Percentiles rank a stretch among this genome's conserved stretches.
These are phyloP conservation scores for Echinometra lucunter DNA, from an alignment of 53 echinoderm and acorn worm species.

Conservation along the genomic window DNA sequence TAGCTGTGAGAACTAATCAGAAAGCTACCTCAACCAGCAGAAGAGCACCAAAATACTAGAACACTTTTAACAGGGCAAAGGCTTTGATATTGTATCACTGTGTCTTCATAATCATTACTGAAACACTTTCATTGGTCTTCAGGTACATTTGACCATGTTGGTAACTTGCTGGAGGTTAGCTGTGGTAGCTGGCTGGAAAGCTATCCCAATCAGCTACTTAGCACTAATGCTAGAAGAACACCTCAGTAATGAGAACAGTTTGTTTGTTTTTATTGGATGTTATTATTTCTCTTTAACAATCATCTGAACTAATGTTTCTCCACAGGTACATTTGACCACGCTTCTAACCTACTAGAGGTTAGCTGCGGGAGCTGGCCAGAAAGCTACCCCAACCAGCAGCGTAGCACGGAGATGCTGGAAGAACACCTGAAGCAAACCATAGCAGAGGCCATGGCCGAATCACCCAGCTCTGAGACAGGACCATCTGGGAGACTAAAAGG, in stretches of 20 bases:
- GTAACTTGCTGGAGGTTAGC: slow-evolving; percentile 83
- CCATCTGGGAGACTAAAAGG: slow-evolving; percentile 80
- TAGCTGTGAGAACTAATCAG: slow-evolving; percentile 94
- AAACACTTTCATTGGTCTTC: neutral
- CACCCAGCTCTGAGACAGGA: slow-evolving; percentile 59
- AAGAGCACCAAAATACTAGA: slow-evolving; percentile 83
- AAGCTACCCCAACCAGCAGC: slow-evolving; percentile 74
- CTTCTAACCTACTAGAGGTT: slow-evolving; percentile 84
- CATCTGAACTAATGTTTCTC: neutral
- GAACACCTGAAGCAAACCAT: slow-evolving; percentile 94
- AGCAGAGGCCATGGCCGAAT: slow-evolving; percentile 97
- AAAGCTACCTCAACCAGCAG: slow-evolving; percentile 75
- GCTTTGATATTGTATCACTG: neutral
- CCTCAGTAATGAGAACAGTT: slow-evolving; percentile 75
- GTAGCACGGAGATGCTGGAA: slow-evolving; percentile 86
- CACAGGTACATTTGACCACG: slow-evolving; percentile 75
- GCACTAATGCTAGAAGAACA: slow-evolving; percentile 88
- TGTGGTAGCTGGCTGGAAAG: slow-evolving; percentile 90
- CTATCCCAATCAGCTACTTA: slow-evolving; percentile 65
- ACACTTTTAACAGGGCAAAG: slow-evolving; percentile 35
- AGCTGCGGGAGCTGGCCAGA: slow-evolving; percentile 98
- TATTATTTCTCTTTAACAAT: neutral
- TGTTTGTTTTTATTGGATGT: too few species aligned
- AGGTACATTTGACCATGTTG: slow-evolving; percentile 71
- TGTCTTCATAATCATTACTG: neutral